These are phyloP conservation scores for Imbricaverruca yamaguchii DNA, from an alignment of 2,888 invertebrate genomes.

Conservation along the genomic window DNA sequence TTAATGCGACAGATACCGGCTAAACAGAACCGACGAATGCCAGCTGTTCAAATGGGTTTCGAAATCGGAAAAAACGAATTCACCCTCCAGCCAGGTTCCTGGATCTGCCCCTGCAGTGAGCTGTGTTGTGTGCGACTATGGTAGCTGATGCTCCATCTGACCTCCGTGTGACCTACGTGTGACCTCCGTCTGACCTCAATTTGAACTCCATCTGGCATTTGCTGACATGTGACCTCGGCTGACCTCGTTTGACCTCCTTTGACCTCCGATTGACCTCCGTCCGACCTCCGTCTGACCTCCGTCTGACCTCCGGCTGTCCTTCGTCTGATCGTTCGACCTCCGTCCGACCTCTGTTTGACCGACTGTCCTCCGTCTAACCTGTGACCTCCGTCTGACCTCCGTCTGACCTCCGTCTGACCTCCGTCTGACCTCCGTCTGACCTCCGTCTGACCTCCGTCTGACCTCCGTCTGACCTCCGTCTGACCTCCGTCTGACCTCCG, in stretches of 20 bases:
- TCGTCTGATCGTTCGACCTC: too few relatives aligned
- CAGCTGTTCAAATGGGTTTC: too few relatives aligned
- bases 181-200: neutral
- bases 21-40: too few relatives aligned
- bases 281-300: slow-evolving; percentile 7
- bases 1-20: too few relatives aligned
- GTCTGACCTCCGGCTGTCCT: neutral
- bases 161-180: neutral
- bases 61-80: too few relatives aligned
- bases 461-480: neutral
- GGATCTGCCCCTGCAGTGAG: too few relatives aligned
- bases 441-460: neutral
- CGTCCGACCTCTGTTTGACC: neutral
- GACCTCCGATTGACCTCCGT: too few relatives aligned
- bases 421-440: neutral
- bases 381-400: slow-evolving; percentile 74
- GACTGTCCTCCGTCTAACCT: neutral
- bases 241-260: slow-evolving; percentile 47
- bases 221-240: slow-evolving; percentile 71
- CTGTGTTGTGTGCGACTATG: too few relatives aligned
- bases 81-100: too few relatives aligned
- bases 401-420: slow-evolving; percentile 28
- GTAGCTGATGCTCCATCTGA: neutral
- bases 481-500: slow-evolving; percentile 63
- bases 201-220: neutral